phyloP scores from a whole-genome alignment of 2,797 vertebrate genomes.

The Tiaroga cobitis region DNA sequence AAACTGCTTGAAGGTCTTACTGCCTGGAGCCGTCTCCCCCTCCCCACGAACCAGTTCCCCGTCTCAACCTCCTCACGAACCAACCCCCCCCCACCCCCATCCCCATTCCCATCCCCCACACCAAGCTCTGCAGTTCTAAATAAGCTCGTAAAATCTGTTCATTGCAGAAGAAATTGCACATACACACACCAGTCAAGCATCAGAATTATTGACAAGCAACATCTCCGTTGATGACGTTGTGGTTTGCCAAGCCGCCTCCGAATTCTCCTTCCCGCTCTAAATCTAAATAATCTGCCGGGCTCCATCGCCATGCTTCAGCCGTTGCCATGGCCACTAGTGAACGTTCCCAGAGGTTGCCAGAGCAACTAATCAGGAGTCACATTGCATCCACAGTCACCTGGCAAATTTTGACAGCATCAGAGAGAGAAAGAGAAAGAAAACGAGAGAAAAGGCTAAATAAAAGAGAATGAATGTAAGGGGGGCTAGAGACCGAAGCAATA shows the following conservation, averaged over 20 bases:
- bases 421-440: conserved; percentile 13
- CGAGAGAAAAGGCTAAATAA: conserved; percentile 31
- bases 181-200: conserved; percentile 17
- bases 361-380: conserved; percentile 82
- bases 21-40: conserved; percentile 22
- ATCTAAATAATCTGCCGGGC: conserved; percentile 73
- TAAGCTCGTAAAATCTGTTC: neutral
- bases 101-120: neutral
- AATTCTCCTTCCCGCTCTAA: conserved; percentile 65
- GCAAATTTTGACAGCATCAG: conserved; percentile 58
- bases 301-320: conserved; percentile 78
- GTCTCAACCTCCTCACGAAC: neutral
- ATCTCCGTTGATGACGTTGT: conserved; percentile 38
- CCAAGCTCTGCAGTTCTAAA: neutral
- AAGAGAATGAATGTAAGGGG: conserved; percentile 19
- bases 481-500: conserved; percentile 24
- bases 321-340: conserved; percentile 80
- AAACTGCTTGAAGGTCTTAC: conserved; percentile 51
- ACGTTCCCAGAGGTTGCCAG: conserved; percentile 77
- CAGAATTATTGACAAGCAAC: conserved; percentile 28
- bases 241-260: conserved; percentile 52
- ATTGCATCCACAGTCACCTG: conserved; percentile 68
- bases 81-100: neutral
- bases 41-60: neutral
- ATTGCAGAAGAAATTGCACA: conserved; percentile 10